A percentile compares a stretch with the other conserved stretches of the same genome.
These are phyloP conservation scores for Anser cygnoides DNA, from an alignment of 2,113 vertebrate species.

Conservation along the genomic window DNA sequence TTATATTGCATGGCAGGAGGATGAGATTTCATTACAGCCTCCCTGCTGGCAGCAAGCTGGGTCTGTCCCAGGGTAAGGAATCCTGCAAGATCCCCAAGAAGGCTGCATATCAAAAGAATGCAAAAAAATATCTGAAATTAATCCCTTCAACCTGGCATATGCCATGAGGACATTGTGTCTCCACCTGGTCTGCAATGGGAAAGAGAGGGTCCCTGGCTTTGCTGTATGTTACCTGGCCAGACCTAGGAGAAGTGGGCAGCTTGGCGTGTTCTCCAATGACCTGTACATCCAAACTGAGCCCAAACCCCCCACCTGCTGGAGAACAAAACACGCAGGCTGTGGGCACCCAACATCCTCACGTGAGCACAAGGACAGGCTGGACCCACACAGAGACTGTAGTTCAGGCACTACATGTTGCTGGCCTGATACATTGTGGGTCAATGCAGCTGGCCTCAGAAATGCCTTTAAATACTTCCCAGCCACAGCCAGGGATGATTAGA, in stretches of 20 bases:
- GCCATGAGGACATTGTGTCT: rapidly evolving
- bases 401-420: background rate
- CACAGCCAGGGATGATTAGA: background rate
- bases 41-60: no score
- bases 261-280: background rate
- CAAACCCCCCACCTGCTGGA: background rate
- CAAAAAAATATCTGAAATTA: background rate
- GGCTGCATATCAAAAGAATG: background rate
- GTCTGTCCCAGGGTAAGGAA: background rate
- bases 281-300: background rate
- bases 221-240: background rate
- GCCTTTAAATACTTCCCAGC: background rate
- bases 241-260: background rate
- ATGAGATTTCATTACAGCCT: no score
- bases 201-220: background rate
- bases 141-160: background rate
- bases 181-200: background rate
- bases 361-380: background rate
- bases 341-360: background rate
- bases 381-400: background rate
- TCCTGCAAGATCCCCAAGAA: background rate
- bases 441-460: background rate
- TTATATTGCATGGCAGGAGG: background rate
- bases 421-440: background rate
- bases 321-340: background rate